Conservation (phyloP, 2,888 invertebrate species). For the Troides aeacus region DNA sequence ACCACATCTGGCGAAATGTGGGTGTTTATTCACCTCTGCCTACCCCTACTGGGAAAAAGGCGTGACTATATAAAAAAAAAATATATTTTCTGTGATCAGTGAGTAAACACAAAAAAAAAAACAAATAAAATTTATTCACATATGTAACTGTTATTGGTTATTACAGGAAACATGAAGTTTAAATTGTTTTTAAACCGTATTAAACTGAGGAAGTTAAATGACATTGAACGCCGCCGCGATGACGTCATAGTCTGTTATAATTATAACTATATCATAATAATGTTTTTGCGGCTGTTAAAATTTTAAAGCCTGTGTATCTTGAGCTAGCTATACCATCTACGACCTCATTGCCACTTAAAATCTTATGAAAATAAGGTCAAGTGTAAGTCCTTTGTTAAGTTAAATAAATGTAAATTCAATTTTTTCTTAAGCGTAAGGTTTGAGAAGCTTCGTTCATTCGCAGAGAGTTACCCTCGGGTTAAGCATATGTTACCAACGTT, state of each 20-base stretch:
- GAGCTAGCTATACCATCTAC: not conserved
- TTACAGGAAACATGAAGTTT: not conserved
- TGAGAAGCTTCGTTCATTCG: not conserved
- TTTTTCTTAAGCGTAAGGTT: slow-evolving; percentile 3
- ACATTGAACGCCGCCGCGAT: not conserved
- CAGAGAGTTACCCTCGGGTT: slow-evolving; percentile 1
- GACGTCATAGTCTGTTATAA: not conserved
- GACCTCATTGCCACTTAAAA: too few relatives aligned
- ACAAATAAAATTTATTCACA: too few relatives aligned
- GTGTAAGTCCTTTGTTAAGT: too few relatives aligned
- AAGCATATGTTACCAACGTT: slow-evolving; percentile 7
- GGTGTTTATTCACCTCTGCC: too few relatives aligned
- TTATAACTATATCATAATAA: not conserved
- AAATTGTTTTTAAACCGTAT: not conserved
- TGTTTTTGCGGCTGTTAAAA: not conserved
- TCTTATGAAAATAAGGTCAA: too few relatives aligned
- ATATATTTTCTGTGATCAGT: too few relatives aligned
- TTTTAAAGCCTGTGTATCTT: not conserved
- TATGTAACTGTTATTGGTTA: not conserved
- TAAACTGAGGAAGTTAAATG: not conserved
- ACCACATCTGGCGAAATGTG: too few relatives aligned
- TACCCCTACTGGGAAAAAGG: too few relatives aligned
- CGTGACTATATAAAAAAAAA: too few relatives aligned
- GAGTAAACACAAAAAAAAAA: too few relatives aligned
- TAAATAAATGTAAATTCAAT: not conserved